Conservation (phyloP, 2,113 vertebrate genomes). For the Pterocles burchelli region DNA sequence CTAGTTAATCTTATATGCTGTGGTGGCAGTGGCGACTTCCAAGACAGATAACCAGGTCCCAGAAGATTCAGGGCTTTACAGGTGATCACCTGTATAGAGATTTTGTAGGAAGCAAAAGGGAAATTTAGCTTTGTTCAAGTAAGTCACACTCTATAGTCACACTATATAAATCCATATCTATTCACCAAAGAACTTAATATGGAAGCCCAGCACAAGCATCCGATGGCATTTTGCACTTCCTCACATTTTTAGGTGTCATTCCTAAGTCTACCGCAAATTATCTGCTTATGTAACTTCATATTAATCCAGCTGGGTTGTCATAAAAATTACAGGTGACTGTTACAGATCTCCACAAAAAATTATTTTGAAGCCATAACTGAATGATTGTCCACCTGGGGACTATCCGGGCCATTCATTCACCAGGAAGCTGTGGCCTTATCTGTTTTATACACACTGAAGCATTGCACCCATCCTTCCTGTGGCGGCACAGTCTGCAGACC, state of each 20-base stretch:
- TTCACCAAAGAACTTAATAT: background rate
- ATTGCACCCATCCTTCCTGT: background rate
- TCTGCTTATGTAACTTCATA: background rate
- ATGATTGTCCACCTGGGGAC: background rate
- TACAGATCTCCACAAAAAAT: background rate
- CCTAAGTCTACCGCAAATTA: background rate
- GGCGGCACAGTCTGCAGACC: background rate
- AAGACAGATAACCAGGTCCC: background rate
- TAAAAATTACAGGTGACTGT: background rate
- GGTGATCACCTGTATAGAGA: background rate
- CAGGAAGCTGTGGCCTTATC: background rate
- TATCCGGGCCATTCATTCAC: background rate
- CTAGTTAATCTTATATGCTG: background rate
- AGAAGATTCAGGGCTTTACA: background rate
- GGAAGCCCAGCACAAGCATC: background rate
- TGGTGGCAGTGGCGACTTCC: background rate
- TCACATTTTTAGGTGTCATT: background rate
- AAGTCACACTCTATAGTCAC: background rate
- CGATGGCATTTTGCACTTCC: background rate
- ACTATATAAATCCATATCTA: background rate
- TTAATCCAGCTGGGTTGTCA: background rate
- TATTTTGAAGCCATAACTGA: background rate
- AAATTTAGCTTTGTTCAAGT: background rate
- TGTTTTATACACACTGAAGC: background rate
- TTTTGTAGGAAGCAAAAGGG: background rate